Evolutionary conservation across 2,797 vertebrate genomes (phyloP).

Genomic region (Rachycentron canadum): DNA sequence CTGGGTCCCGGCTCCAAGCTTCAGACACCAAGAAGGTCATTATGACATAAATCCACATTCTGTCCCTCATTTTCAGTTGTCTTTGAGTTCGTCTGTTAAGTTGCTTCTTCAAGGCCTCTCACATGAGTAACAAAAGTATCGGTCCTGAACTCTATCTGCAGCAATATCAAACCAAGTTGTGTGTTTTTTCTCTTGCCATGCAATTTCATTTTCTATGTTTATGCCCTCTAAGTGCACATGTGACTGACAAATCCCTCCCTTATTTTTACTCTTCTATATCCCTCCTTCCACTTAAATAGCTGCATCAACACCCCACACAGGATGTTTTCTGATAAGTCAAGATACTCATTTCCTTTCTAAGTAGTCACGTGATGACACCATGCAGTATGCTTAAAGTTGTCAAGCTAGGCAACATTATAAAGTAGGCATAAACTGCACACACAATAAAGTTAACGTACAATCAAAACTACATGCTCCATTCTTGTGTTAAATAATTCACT

Average conservation of each 20-base stretch:
- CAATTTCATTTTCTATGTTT: conserved; percentile 19
- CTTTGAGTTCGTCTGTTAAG: conserved; percentile 33
- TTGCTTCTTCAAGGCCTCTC: not conserved
- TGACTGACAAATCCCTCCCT: conserved; percentile 67
- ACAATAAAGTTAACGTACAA: too few relatives aligned
- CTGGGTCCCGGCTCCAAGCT: conserved; percentile 54
- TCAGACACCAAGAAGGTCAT: conserved; percentile 45
- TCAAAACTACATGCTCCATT: not conserved
- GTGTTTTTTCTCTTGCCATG: not conserved
- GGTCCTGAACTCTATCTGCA: conserved; percentile 9
- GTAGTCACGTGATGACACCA: conserved; percentile 53
- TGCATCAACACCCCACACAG: conserved; percentile 59
- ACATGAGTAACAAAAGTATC: conserved; percentile 8
- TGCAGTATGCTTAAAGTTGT: not conserved
- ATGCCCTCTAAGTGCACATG: not conserved
- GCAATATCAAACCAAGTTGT: not conserved
- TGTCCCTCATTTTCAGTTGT: conserved; percentile 35
- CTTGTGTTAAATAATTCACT: not conserved
- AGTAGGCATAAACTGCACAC: not conserved
- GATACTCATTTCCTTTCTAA: conserved; percentile 67
- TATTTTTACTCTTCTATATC: conserved; percentile 42
- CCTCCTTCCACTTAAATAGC: conserved; percentile 59
- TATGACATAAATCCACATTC: conserved; percentile 49
- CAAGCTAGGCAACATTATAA: not conserved
- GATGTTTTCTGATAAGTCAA: conserved; percentile 54